Percentiles rank a stretch among this genome's conserved stretches.
Evolutionary conservation across 2,888 invertebrate genomes (phyloP).

Genomic region (Ischnura elegans): DNA sequence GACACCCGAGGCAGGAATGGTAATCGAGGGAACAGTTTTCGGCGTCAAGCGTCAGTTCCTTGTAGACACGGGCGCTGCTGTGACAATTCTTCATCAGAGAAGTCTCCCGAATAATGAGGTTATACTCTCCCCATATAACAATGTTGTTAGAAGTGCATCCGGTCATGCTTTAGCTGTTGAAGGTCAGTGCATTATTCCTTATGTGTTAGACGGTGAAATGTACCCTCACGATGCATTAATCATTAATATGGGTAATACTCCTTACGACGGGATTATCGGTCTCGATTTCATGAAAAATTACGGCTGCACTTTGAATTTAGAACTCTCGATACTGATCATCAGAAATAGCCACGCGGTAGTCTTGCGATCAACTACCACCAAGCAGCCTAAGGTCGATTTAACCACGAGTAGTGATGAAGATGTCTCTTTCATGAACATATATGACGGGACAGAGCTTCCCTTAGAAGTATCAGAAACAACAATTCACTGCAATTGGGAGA

Average conservation of each 20-base stretch:
- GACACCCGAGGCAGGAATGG: background rate
- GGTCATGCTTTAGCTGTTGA: background rate
- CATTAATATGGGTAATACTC: background rate
- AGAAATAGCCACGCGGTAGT: background rate
- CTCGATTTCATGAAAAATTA: slow-evolving; percentile 43
- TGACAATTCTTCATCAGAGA: background rate
- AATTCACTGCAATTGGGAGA: too few species aligned
- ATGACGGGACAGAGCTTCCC: too few species aligned
- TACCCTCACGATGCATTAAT: background rate
- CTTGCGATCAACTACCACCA: too few species aligned
- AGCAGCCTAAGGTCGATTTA: too few species aligned
- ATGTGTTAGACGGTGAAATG: background rate
- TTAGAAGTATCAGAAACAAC: too few species aligned
- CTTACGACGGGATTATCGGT: background rate
- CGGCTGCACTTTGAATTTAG: background rate
- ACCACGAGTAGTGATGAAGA: too few species aligned
- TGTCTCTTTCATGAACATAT: too few species aligned
- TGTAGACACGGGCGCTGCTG: background rate
- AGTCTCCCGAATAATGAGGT: background rate
- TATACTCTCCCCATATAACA: background rate
- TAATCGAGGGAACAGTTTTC: background rate
- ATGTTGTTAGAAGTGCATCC: background rate
- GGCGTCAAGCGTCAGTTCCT: background rate
- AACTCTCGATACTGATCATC: background rate
- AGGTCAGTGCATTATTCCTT: background rate